Conservation (phyloP, 1,140 invertebrate species). For the Magallana angulata region DNA sequence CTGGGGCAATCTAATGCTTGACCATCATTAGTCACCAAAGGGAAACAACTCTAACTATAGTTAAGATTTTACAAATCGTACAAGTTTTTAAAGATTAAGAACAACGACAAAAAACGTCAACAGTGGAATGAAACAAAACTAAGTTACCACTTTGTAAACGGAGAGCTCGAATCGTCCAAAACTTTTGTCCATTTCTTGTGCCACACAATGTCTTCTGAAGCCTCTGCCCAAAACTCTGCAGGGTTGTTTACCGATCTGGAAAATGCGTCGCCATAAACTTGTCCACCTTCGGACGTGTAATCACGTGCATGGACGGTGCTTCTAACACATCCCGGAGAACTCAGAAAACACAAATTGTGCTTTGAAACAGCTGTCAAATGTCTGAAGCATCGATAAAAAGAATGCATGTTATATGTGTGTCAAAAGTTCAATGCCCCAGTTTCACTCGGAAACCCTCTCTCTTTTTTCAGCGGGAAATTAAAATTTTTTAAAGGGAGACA, state of each 20-base stretch:
- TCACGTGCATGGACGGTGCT: neutral
- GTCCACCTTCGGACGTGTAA: conserved; percentile 17
- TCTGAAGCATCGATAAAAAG: neutral
- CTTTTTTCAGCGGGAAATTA: neutral
- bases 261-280: conserved; percentile 85
- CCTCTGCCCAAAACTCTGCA: conserved; percentile 92
- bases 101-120: neutral
- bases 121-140: neutral
- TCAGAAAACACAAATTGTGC: neutral
- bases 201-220: conserved; percentile 88
- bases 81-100: neutral
- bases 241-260: conserved; percentile 87
- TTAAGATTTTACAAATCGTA: neutral
- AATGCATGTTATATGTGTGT: conserved; percentile 15
- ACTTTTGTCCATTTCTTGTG: conserved; percentile 89
- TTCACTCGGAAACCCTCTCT: neutral
- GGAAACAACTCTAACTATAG: neutral
- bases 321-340: neutral
- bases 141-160: conserved; percentile 89
- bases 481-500: neutral
- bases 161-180: conserved; percentile 89
- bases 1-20: too few species aligned
- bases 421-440: neutral
- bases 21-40: neutral
- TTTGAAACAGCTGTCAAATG: neutral